A percentile compares a stretch with the other conserved stretches of the same genome.
Evolutionary conservation across 2,113 vertebrate species (phyloP).

Genomic region (Jaculus jaculus): DNA sequence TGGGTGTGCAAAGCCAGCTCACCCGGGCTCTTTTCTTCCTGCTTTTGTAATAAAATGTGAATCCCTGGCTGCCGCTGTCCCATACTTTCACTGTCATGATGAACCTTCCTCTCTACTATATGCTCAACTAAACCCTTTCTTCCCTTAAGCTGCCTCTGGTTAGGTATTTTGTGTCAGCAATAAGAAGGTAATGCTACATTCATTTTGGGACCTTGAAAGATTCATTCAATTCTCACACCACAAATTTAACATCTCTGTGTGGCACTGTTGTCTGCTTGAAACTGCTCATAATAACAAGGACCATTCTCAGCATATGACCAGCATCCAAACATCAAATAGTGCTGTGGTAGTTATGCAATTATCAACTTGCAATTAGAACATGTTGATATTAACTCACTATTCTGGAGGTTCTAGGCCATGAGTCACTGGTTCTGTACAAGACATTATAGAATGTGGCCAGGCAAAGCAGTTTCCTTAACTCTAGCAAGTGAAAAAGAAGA

Average conservation of each 20-base stretch:
- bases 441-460: too few relatives aligned
- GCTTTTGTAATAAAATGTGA: too few relatives aligned
- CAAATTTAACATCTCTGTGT: not conserved
- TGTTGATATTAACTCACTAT: not conserved
- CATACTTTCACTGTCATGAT: too few relatives aligned
- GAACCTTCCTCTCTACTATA: not conserved
- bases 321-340: not conserved
- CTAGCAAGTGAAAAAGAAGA: not conserved
- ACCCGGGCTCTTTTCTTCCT: too few relatives aligned
- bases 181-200: too few relatives aligned
- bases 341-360: too few relatives aligned
- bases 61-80: too few relatives aligned
- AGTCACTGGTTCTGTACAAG: not conserved
- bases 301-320: not conserved
- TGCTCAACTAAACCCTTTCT: not conserved
- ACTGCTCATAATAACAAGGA: not conserved
- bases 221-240: not conserved
- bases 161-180: not conserved
- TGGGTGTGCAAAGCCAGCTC: too few relatives aligned
- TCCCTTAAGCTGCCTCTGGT: not conserved
- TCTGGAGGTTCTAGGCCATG: not conserved
- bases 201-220: not conserved
- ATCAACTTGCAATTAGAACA: not conserved
- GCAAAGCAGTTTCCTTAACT: not conserved
- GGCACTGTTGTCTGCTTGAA: not conserved